Evolutionary conservation across 2,888 invertebrate genomes (phyloP), one percentile per base, ranked within the genome.

Genomic region (Pyralis farinalis): DNA sequence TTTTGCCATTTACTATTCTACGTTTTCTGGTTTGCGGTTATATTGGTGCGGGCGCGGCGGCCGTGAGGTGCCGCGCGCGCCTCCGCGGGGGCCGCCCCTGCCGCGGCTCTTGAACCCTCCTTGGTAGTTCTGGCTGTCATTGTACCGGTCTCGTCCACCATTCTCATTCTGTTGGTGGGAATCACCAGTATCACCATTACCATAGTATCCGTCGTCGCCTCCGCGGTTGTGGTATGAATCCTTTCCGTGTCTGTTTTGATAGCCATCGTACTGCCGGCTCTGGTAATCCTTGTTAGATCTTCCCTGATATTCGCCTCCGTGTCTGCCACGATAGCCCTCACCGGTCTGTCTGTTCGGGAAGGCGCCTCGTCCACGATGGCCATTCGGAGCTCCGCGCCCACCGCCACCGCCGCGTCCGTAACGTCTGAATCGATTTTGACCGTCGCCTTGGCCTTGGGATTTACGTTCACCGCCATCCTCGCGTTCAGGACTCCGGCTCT

Each of bases 31-130:
- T 70, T 88, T 75, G 54, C 87, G 74, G 55, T 73, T 58, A 76
- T 81, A 77, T 25, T 72, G 71, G 38, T 71, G 76, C 5, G 76
- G 56, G 63, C 63, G 79, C 47, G 71, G 51, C 57, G 85, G 43
- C 46, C 73, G 48, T 47, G 73, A 20, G 38, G 65, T 31, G 38
- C 67, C 63, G 9, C 69, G 65, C 1, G 71, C 11, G 50, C 69
- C 47, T 55, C 80, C 75, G 69, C 74, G 79, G 66, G 69, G 52
- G 20, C 82, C 87, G 1, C 86, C 90, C 57, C 89, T 71, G 46
- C 91, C 89, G 65, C 91, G 89, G 45, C 90, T 73, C 62, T 89
- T 90, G 68, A 89, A 91, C n/a, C 91, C 91, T 44, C 91, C 91
- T 36, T 88, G 75, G 59, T 90, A 91, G 48, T 82, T 83, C 57